Evolutionary conservation across 2,113 vertebrate genomes (phyloP).

Genomic region (Myanophis thanlyinensis): DNA sequence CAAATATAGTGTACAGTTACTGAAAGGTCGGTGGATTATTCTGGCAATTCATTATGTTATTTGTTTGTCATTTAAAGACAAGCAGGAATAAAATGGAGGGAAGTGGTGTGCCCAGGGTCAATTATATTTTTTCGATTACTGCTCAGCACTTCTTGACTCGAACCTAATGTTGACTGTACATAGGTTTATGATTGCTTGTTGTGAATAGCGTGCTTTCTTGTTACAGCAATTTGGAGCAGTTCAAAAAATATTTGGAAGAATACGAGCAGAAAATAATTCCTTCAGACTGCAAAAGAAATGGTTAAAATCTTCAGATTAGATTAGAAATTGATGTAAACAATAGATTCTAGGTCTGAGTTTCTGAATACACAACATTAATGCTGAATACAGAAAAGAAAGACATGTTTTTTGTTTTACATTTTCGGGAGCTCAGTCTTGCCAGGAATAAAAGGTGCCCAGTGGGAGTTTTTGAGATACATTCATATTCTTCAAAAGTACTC

Average conservation of each 20-base stretch:
- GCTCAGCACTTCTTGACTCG: fast-evolving
- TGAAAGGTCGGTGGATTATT: not conserved
- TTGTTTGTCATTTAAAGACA: not conserved
- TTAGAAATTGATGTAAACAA: not conserved
- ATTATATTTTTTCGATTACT: not conserved
- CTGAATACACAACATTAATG: not conserved
- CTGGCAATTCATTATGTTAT: not conserved
- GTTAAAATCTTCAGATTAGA: not conserved
- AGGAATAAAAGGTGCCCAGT: not conserved
- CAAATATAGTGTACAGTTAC: not conserved
- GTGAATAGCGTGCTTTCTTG: not conserved
- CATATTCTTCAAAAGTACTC: not conserved
- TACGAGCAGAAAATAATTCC: not conserved
- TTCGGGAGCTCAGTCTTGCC: not conserved
- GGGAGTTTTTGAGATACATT: not conserved
- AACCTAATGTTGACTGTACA: not conserved
- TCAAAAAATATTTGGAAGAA: not conserved
- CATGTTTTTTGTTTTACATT: not conserved
- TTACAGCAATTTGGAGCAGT: not conserved
- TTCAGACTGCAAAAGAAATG: not conserved
- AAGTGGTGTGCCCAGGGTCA: not conserved
- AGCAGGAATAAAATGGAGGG: not conserved
- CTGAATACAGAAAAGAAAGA: not conserved
- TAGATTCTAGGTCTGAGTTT: not conserved
- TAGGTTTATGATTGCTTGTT: not conserved